Conservation (phyloP, 1,140 invertebrate genomes). For the Ephestia elutella region DNA sequence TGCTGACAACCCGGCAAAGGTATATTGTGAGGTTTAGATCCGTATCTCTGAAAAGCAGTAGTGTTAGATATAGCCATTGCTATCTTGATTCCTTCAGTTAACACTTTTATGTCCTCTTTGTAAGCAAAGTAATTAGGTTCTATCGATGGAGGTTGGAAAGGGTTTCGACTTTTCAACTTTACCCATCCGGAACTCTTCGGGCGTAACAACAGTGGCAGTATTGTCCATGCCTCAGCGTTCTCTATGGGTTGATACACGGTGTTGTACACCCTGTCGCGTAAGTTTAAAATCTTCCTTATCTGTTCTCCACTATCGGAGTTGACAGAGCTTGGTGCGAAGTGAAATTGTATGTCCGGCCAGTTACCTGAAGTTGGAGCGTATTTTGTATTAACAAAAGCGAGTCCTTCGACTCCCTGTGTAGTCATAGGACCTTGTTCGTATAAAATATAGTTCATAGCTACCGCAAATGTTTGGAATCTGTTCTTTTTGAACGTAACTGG, state of each 20-base stretch:
- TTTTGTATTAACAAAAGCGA: slow-evolving; percentile 89
- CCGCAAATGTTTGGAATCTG: slow-evolving; percentile 84
- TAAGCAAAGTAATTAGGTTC: slow-evolving; percentile 93
- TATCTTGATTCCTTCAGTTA: slow-evolving; percentile 88
- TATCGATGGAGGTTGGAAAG: slow-evolving; percentile 87
- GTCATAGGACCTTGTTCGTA: slow-evolving; percentile 88
- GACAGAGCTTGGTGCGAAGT: slow-evolving; percentile 87
- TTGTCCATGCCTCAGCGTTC: slow-evolving; percentile 87
- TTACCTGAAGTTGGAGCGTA: slow-evolving; percentile 82
- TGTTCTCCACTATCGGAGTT: slow-evolving; percentile 87
- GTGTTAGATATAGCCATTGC: slow-evolving; percentile 86
- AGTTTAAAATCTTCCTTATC: slow-evolving; percentile 82
- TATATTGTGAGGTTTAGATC: slow-evolving; percentile 84
- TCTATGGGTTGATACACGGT: slow-evolving; percentile 88
- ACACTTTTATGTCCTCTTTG: slow-evolving; percentile 82
- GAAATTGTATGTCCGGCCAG: slow-evolving; percentile 91
- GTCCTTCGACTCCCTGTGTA: slow-evolving; percentile 85
- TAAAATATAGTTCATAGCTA: slow-evolving; percentile 87
- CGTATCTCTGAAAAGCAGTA: slow-evolving; percentile 85
- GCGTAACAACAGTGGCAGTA: slow-evolving; percentile 85
- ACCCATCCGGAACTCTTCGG: slow-evolving; percentile 90
- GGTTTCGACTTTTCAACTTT: slow-evolving; percentile 84
- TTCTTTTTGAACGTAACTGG: slow-evolving; percentile 85
- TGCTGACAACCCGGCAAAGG: slow-evolving; percentile 87
- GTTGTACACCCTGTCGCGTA: slow-evolving; percentile 87